Evolutionary conservation across 2,797 vertebrate species (phyloP), one percentile per base, ranked within the genome.

Genomic region (Percopsis omiscomaycus): DNA sequence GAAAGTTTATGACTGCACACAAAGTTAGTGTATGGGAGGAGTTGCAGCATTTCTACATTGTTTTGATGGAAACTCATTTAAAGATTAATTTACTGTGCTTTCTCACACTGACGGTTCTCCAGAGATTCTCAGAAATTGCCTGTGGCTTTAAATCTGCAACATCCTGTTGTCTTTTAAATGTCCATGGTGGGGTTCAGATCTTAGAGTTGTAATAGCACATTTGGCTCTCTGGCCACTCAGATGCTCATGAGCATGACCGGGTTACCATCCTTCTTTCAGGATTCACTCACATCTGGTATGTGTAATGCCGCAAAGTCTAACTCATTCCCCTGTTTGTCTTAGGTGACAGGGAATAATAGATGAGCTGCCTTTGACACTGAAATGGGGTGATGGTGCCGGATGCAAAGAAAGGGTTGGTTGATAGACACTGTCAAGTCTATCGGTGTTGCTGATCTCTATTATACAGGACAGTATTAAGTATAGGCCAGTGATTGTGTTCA

Each of bases 261-360:
- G 81, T 84, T 66, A 27, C 62, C 44, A 75, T 83, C 66, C 80
- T 77, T 87, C 73, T 79, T 82, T 75, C 68, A 59, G 5, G 67
- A 71, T 59, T 77, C 3, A 45, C 66, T 78, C 82, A 85, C 88
- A 89, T 90, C 88, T 89, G 86, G 88, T 86, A 79, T 32, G 55
- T 75, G 78, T 87, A 84, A 87, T 29, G 74, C 72, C 70, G 71
- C 74, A 73, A 84, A 82, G 65, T 79, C 69, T 64, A 71, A 56
- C 61, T 68, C 49, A 37, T 63, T 66, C 60, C 44, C 60, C 14
- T 30, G 8, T 71, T 73, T 68, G 77, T 67, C 74, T 84, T 73
- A 74, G 78, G 74, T 83, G 84, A 80, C 77, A 54, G 63, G 50
- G 66, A 68, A 77, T 84, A 84, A 89, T 78, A 80, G 70, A 87